These are phyloP conservation scores for Budorcas taxicolor DNA, from an alignment of 2,113 vertebrate species.

Conservation along the genomic window DNA sequence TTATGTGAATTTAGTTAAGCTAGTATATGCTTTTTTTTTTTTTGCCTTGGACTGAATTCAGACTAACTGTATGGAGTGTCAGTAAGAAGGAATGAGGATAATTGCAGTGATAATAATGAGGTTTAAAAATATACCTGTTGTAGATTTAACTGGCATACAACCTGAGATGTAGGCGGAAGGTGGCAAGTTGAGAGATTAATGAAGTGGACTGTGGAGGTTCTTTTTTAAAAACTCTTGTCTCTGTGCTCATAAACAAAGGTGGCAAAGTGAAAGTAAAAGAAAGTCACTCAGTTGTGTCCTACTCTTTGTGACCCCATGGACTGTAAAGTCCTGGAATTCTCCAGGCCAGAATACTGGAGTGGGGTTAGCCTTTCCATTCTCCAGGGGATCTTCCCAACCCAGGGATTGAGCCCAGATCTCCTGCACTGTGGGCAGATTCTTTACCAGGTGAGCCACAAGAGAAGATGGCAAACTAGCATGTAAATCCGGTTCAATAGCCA, in stretches of 20 bases:
- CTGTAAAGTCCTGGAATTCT: neutral
- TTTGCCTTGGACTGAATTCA: conserved; percentile 5
- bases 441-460: neutral
- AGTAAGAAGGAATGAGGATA: conserved; percentile 32
- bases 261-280: neutral
- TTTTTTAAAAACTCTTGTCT: neutral
- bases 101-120: neutral
- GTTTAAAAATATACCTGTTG: conserved; percentile 42
- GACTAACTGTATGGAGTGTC: neutral
- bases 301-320: neutral
- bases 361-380: neutral
- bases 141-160: neutral
- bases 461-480: neutral
- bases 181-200: neutral
- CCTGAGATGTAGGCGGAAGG: neutral
- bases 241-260: neutral
- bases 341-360: neutral
- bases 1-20: conserved; percentile 29
- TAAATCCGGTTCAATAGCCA: neutral
- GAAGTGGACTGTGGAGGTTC: neutral
- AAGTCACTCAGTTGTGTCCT: neutral
- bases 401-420: neutral
- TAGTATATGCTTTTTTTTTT: neutral
- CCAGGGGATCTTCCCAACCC: neutral
- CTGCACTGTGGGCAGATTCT: neutral